Conservation (phyloP, 2,113 vertebrate genomes). For the Crocuta crocuta region DNA sequence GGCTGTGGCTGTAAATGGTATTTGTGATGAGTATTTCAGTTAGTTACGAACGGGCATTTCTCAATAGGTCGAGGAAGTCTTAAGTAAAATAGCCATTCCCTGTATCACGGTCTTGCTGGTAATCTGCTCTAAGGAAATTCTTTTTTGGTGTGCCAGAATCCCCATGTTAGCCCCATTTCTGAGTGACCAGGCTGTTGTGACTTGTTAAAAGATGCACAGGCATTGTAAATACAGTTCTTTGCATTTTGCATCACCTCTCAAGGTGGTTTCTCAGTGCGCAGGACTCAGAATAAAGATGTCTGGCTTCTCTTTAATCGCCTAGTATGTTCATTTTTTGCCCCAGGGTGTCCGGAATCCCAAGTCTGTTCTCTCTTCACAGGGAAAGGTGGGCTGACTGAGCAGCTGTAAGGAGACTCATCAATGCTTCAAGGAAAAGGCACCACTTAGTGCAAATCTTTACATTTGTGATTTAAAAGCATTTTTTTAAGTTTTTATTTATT, state of each 20-base stretch:
- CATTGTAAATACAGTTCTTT: background rate
- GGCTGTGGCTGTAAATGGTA: fast-evolving
- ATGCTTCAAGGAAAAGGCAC: background rate
- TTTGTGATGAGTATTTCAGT: background rate
- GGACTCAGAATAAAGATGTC: background rate
- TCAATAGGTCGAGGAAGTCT: background rate
- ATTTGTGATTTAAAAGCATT: background rate
- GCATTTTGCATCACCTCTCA: background rate
- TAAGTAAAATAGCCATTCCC: background rate
- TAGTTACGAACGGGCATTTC: background rate
- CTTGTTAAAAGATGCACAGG: background rate
- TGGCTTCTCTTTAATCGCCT: background rate
- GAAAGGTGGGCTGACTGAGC: background rate
- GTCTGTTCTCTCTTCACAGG: background rate
- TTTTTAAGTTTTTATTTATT: no score
- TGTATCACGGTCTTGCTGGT: background rate
- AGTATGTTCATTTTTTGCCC: background rate
- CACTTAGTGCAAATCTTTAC: no score
- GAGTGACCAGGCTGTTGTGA: background rate
- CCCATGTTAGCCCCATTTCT: no score
- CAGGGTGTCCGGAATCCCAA: background rate
- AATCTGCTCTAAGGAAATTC: background rate
- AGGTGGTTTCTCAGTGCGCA: background rate
- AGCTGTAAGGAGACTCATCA: background rate
- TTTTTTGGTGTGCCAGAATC: background rate